These are phyloP conservation scores for Peribatodes rhomboidaria DNA, from an alignment of 2,888 invertebrate species.

Conservation along the genomic window DNA sequence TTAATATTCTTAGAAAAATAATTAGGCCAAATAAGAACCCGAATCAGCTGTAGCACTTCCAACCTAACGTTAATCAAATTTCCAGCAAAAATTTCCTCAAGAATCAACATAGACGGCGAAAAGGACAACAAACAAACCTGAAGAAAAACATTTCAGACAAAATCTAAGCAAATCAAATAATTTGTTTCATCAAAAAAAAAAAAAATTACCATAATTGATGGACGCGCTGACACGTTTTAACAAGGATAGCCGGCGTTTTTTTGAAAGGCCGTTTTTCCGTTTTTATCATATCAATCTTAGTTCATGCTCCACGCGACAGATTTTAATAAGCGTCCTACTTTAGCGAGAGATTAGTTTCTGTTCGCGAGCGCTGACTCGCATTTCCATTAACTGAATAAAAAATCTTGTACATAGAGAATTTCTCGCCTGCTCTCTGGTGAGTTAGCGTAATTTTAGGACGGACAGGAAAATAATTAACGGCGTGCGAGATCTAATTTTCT, in stretches of 20 bases:
- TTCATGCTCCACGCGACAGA: slow-evolving; percentile 46
- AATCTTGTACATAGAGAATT: slow-evolving; percentile 30
- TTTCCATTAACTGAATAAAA: slow-evolving; percentile 44
- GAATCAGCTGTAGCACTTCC: background rate
- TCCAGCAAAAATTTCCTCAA: background rate
- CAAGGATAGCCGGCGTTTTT: slow-evolving; percentile 25
- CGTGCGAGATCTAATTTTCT: background rate
- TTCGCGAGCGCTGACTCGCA: slow-evolving; percentile 42
- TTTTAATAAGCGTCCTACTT: slow-evolving; percentile 59
- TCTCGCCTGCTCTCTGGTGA: slow-evolving; percentile 28
- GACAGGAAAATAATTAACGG: background rate
- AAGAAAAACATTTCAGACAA: slow-evolving; percentile 1
- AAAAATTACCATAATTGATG: slow-evolving; percentile 33
- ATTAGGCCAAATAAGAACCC: background rate
- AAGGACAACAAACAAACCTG: slow-evolving; percentile 15
- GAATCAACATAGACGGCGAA: slow-evolving; percentile 11
- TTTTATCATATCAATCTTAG: slow-evolving; percentile 48
- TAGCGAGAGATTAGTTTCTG: slow-evolving; percentile 58
- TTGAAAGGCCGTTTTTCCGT: slow-evolving; percentile 28
- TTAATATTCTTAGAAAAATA: too few relatives aligned
- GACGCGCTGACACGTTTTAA: slow-evolving; percentile 13
- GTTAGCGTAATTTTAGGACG: slow-evolving; percentile 25
- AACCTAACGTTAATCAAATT: background rate
- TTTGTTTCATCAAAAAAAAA: slow-evolving; percentile 27
- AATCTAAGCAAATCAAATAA: slow-evolving; percentile 22